Percentiles rank a stretch among this genome's conserved stretches.
Conservation (phyloP, 2,113 vertebrate species). For the Lepus timidus region DNA sequence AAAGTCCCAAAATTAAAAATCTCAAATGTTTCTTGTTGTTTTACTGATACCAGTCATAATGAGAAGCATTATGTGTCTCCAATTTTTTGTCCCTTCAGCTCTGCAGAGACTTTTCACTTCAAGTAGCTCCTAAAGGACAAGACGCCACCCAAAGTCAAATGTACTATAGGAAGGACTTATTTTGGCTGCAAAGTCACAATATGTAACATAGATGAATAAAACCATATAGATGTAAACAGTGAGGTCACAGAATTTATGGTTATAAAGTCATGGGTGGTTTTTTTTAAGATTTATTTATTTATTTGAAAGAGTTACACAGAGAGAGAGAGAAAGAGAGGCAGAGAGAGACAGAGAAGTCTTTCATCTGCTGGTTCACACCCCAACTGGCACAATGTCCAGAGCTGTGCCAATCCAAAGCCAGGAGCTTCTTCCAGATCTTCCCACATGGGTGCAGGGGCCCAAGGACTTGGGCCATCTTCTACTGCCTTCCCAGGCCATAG, state of each 20-base stretch:
- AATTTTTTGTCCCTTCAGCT: constrained; percentile 19
- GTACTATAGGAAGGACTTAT: background rate
- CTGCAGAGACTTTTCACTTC: constrained; percentile 48
- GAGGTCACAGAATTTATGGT: background rate
- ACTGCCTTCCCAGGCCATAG: no score
- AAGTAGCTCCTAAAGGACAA: constrained; percentile 15
- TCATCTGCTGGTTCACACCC: no score
- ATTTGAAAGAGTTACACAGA: no score
- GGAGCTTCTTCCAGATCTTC: no score
- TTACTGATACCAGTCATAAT: constrained; percentile 61
- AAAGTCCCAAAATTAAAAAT: constrained; percentile 67
- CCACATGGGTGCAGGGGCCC: no score
- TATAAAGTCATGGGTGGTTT: background rate
- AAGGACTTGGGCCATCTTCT: no score
- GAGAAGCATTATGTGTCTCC: constrained; percentile 60
- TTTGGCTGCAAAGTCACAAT: background rate
- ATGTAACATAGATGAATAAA: constrained; percentile 11
- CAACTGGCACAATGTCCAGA: no score
- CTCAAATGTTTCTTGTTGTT: constrained; percentile 57
- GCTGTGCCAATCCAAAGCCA: no score
- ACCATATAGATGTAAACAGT: background rate
- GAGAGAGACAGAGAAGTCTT: no score
- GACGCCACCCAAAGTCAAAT: background rate
- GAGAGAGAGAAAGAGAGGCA: no score
- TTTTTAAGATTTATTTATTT: no score